Percentiles rank a stretch among this genome's conserved stretches.
Conservation (phyloP, 2,113 vertebrate genomes). For the Eulemur rufifrons region DNA sequence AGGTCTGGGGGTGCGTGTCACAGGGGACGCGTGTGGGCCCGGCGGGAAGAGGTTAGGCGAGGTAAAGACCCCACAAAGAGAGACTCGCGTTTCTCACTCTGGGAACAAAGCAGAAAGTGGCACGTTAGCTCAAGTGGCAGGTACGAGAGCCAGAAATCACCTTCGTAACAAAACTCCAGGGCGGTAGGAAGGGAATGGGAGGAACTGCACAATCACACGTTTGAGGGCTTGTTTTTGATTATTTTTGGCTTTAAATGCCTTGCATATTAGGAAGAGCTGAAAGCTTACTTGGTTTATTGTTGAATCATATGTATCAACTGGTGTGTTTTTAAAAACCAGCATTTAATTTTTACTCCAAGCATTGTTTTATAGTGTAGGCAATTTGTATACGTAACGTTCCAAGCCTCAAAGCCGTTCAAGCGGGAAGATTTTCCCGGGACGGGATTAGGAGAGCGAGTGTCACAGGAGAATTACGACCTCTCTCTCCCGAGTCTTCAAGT, state of each 20-base stretch:
- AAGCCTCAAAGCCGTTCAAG: background rate
- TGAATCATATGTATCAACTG: background rate
- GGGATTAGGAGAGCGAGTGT: background rate
- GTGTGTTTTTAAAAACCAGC: background rate
- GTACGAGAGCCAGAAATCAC: background rate
- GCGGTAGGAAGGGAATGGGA: background rate
- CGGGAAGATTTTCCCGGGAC: background rate
- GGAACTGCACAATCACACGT: background rate
- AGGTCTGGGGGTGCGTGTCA: background rate
- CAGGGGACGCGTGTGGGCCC: background rate
- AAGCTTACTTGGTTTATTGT: background rate
- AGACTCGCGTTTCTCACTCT: too few species aligned
- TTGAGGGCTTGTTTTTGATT: background rate
- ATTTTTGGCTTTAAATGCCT: background rate
- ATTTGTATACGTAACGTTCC: background rate
- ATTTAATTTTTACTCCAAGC: background rate
- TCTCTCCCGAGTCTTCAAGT: background rate
- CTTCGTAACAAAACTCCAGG: background rate
- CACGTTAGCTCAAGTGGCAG: background rate
- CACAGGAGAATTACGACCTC: too few species aligned
- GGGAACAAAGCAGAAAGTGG: too few species aligned
- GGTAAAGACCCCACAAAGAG: background rate
- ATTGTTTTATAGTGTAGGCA: background rate
- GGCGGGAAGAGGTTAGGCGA: background rate
- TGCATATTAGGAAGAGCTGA: background rate